Base-by-base conservation (phyloP, 92 coral and sea anemone species). In the Zoanthus sansibaricus region DNA sequence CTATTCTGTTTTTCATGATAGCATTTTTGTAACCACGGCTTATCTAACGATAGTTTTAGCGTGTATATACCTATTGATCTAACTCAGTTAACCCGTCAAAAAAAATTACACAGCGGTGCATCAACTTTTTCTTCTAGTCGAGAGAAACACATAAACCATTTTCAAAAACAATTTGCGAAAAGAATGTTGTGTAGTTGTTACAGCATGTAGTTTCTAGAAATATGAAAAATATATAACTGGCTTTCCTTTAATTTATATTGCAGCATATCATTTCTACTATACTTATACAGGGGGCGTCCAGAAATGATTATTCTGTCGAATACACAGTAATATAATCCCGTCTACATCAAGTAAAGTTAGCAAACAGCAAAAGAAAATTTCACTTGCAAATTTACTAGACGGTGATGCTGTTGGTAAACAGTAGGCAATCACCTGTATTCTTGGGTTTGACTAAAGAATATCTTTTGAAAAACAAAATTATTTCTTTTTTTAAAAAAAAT, bases 301-400 rank as follows among this genome's bases (percentile, higher is more conserved):
- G 31, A 47, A 45, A 10, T 47, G 46, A 46, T 48, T 80, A 11
- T 66, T 79, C 66, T 6, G 62, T 80, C 61, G 49, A 80, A 80
- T 7, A 21, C 6, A 17, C 52, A 62, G 73, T 80, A 80, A 45
- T 78, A 78, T 58, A 32, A 56, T 78, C 83, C 54, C 54, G 55
- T 78, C 59, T 14, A 72, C 73, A 37, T 48, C 20, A 64, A 80
- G 59, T 66, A 75, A 80, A 32, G 46, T 64, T 47, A 42, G 16
- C 42, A 66, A 80, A 80, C 75, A 44, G 73, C 66, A 11, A 80
- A 67, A 62, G 44, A n/a, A 80, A 64, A 46, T 80, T 80, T 67
- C 73, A 64, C 85, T 64, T 80, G 62, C 85, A 80, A 64, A 80
- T 79, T 64, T 31, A 2, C 45, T 79, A 16, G 45, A 31, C 72